phyloP scores from a whole-genome alignment of 53 echinoderm and acorn worm genomes.

The Temnopleurus reevesii region DNA sequence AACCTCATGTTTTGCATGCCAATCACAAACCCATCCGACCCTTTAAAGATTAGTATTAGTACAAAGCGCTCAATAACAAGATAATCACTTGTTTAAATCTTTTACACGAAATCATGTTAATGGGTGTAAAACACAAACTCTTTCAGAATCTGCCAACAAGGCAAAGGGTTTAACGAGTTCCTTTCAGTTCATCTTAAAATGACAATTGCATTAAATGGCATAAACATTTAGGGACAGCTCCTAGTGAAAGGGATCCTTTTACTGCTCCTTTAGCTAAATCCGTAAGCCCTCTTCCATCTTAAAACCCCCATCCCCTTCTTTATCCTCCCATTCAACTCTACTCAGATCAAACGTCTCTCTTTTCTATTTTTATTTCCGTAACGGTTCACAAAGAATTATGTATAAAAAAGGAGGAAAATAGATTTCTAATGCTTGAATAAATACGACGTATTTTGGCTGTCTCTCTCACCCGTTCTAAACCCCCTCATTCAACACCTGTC shows the following conservation, averaged over 20 bases:
- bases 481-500: slow-evolving; percentile 43
- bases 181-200: not conserved
- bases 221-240: slow-evolving; percentile 12
- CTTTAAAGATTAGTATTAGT: not conserved
- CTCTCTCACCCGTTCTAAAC: slow-evolving; percentile 15
- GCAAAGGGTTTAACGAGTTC: slow-evolving; percentile 7
- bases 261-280: slow-evolving; percentile 6
- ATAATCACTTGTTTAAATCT: not conserved
- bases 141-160: slow-evolving; percentile 5
- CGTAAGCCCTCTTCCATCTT: slow-evolving; percentile 2
- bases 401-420: not conserved
- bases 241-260: not conserved
- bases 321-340: slow-evolving; percentile 9
- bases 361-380: slow-evolving; percentile 29
- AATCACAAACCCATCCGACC: not conserved
- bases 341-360: not conserved
- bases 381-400: slow-evolving; percentile 18
- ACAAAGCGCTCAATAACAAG: not conserved
- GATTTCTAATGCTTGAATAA: slow-evolving; percentile 49
- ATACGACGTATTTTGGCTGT: slow-evolving; percentile 49
- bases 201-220: slow-evolving; percentile 5
- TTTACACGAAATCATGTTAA: not conserved
- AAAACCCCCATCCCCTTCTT: not conserved
- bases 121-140: not conserved
- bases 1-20: too few relatives aligned